Evolutionary conservation across 2,797 vertebrate species (phyloP).

Genomic region (Sardinella longiceps): DNA sequence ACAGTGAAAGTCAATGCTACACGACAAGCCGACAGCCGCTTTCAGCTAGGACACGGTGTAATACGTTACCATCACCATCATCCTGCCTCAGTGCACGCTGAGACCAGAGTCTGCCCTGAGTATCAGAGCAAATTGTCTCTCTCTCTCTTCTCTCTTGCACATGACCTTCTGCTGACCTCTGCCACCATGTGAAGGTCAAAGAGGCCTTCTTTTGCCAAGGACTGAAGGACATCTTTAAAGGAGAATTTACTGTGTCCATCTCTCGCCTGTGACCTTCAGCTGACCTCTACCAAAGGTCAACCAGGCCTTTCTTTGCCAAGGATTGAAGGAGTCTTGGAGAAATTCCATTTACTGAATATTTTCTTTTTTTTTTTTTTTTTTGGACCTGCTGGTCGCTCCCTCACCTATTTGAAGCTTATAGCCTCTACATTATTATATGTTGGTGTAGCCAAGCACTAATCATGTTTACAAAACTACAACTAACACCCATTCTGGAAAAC

Average conservation of each 20-base stretch:
- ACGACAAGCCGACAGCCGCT: too few species aligned
- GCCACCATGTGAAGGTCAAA: slow-evolving; percentile 12
- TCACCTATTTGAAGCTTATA: neutral
- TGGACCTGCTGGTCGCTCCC: neutral
- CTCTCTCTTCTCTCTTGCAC: too few species aligned
- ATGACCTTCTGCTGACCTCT: neutral
- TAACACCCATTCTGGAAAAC: too few species aligned
- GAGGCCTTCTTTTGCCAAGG: neutral
- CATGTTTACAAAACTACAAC: neutral
- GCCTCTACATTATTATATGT: neutral
- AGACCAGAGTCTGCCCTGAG: too few species aligned
- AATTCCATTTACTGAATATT: neutral
- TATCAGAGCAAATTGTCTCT: too few species aligned
- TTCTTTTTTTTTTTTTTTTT: neutral
- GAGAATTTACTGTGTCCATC: too few species aligned
- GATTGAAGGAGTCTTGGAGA: neutral
- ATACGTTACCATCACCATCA: too few species aligned
- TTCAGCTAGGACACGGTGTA: too few species aligned
- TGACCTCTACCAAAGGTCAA: neutral
- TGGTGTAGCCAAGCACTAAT: neutral
- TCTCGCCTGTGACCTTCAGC: neutral
- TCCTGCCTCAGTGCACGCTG: too few species aligned
- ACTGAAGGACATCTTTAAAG: neutral
- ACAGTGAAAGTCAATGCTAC: too few species aligned
- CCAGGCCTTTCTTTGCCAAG: neutral